Evolutionary conservation across 2,888 invertebrate genomes (phyloP).

Genomic region (Hypercompe scribonia): DNA sequence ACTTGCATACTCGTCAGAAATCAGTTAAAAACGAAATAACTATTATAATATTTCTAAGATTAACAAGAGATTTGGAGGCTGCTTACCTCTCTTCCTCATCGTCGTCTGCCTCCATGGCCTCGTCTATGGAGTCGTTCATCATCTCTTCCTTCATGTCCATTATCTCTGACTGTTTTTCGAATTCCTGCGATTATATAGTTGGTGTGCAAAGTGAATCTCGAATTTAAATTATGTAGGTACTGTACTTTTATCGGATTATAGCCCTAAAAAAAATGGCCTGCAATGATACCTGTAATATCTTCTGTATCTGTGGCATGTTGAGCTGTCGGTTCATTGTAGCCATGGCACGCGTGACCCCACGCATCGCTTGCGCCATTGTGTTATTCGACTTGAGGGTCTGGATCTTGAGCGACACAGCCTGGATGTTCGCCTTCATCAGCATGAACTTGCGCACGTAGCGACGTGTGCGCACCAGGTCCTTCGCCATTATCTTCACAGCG

Average conservation of each 20-base stretch:
- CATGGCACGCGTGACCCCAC: constrained; percentile 99
- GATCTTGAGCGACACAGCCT: constrained; percentile 98
- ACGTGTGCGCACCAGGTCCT: constrained; percentile 98
- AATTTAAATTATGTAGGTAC: not conserved
- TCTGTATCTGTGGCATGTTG: constrained; percentile 99
- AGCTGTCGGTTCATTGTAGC: constrained; percentile 98
- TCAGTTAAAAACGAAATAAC: not conserved
- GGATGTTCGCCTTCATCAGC: constrained; percentile 99
- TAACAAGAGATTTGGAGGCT: not conserved
- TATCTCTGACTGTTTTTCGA: constrained; percentile 99
- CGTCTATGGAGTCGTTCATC: constrained; percentile 99
- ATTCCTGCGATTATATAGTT: constrained; percentile 90
- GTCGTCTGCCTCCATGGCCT: constrained; percentile 99
- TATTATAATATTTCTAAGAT: not conserved
- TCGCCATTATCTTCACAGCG: constrained; percentile 99
- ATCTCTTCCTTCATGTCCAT: constrained; percentile 99
- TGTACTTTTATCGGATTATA: not conserved
- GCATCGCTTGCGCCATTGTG: constrained; percentile 99
- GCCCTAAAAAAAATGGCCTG: not conserved
- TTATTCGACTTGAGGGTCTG: constrained; percentile 99
- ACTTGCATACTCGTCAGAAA: not conserved
- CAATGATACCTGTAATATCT: constrained; percentile 88
- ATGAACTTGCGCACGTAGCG: constrained; percentile 99
- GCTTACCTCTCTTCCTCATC: constrained; percentile 97
- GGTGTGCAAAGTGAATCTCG: not conserved